Evolutionary conservation across 2,113 vertebrate genomes (phyloP).

Genomic region (Phaethornis superciliosus): DNA sequence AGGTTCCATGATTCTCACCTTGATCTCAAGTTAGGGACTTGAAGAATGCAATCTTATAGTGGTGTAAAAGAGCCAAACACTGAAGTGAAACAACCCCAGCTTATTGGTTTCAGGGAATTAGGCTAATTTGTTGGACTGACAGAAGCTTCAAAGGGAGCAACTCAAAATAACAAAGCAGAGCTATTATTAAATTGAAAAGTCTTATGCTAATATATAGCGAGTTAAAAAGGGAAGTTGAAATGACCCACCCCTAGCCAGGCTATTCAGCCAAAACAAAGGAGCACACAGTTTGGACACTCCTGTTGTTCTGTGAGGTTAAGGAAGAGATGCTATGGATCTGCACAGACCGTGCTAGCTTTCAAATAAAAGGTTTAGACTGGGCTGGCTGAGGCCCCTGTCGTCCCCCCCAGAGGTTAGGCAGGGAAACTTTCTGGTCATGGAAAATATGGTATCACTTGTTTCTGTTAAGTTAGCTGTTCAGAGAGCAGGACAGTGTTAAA

Average conservation of each 20-base stretch:
- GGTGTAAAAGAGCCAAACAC: not conserved
- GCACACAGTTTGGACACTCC: not conserved
- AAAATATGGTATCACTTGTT: not conserved
- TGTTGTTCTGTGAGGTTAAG: not conserved
- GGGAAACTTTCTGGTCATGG: not conserved
- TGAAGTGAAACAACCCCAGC: not conserved
- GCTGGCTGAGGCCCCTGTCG: not conserved
- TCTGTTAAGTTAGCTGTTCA: not conserved
- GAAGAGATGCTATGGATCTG: not conserved
- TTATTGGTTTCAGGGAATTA: not conserved
- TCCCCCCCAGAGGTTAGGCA: not conserved
- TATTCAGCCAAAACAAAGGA: constrained; percentile 13
- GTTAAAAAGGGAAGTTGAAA: not conserved
- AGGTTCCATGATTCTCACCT: not conserved
- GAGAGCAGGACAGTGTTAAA: not conserved
- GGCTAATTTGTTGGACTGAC: not conserved
- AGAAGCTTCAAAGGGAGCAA: not conserved
- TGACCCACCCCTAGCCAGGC: not conserved
- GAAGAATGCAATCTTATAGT: not conserved
- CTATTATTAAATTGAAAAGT: not conserved
- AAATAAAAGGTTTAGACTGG: not conserved
- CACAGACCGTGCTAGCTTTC: not conserved
- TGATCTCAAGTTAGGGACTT: not conserved
- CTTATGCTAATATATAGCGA: not conserved
- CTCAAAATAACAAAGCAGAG: not conserved